Base-by-base conservation (phyloP, 2,888 invertebrate species). In the Actias luna region DNA sequence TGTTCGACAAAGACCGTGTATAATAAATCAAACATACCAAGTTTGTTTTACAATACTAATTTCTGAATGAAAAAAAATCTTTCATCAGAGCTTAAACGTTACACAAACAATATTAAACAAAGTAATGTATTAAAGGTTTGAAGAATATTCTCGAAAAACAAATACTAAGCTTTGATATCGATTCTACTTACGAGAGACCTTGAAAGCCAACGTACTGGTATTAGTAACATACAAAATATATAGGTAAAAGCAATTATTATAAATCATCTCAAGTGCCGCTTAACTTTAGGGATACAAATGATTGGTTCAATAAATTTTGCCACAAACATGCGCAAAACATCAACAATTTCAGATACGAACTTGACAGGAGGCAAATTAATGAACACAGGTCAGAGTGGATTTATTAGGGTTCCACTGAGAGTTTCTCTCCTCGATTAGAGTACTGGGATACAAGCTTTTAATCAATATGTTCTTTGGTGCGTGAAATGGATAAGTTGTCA, bases 301-400 rank as follows among this genome's bases (percentile, higher is more conserved):
- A 87, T 87, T 82, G 84, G 80, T 68, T 74, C 84, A 82, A 88
- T 87, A 88, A 86, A 87, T 89, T 83, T 73, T 76, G 79, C 75
- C 78, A 78, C 78, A 82, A 85, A 84, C 85, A 84, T 83, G 82
- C 78, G 83, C 88, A 88, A 88, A 90, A 89, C 89, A 89, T 88
- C 87, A 88, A 88, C 88, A 87, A 85, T 88, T 87, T 85, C 81
- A 88, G 88, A 88, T 88, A 86, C 81, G 77, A 79, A 80, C 84
- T 81, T 83, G 88, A 87, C 85, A 84, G 84, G 75, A 83, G 77
- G 79, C 77, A 81, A 88, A 89, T 89, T 88, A 88, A 90, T 89
- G 88, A 87, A 88, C 84, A 84, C 81, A 79, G 84, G 82, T 81
- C 83, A 79, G 79, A 72, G 78, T 71, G 77, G 84, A 90, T 90